Conservation (phyloP, 2,888 invertebrate genomes). For the Periphyllus acericola region DNA sequence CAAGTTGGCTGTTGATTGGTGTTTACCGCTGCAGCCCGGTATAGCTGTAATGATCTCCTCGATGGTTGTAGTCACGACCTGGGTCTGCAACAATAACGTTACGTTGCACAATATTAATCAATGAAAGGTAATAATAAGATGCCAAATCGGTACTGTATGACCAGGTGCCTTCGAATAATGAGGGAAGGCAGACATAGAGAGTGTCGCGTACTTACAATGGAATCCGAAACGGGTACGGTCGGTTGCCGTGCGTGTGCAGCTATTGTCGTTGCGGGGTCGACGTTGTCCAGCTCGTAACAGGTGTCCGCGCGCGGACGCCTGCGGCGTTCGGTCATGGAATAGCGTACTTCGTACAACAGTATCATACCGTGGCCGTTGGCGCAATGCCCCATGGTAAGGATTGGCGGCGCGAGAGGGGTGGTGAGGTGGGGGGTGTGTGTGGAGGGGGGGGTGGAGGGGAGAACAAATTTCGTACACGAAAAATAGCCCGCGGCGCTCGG, state of each 20-base stretch:
- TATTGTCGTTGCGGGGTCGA: too few relatives aligned
- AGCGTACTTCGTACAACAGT: background rate
- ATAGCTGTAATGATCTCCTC: too few relatives aligned
- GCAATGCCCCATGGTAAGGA: background rate
- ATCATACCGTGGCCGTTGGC: background rate
- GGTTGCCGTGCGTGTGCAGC: too few relatives aligned
- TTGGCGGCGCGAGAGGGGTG: background rate
- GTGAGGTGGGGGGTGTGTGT: background rate
- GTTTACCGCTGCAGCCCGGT: too few relatives aligned
- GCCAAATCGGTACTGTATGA: too few relatives aligned
- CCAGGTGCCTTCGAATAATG: too few relatives aligned
- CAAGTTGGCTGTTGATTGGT: background rate
- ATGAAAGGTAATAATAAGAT: too few relatives aligned
- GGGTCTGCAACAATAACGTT: too few relatives aligned
- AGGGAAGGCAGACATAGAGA: too few relatives aligned
- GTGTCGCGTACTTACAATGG: background rate
- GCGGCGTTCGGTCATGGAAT: background rate
- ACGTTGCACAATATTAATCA: too few relatives aligned
- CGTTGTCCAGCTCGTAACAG: background rate
- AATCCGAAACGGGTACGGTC: too few relatives aligned
- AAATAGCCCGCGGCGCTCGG: background rate
- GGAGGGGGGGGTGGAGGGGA: background rate
- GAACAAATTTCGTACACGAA: background rate
- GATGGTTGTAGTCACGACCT: too few relatives aligned
- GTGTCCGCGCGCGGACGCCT: background rate